phyloP scores from a whole-genome alignment of 2,888 invertebrate genomes.

The Conops quadrifasciatus region DNA sequence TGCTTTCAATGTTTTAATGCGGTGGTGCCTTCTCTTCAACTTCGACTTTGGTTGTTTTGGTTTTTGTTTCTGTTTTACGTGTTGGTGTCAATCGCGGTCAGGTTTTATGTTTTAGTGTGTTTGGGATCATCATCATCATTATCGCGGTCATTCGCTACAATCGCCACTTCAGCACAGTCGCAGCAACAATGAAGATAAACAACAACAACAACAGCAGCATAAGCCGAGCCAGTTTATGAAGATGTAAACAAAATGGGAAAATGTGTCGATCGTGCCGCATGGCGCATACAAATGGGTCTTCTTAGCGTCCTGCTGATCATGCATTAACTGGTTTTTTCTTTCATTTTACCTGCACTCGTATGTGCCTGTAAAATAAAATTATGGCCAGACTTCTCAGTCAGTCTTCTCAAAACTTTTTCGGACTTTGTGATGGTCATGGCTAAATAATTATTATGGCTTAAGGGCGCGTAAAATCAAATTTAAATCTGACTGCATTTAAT shows the following conservation, averaged over 20 bases:
- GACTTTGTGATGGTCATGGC: no score
- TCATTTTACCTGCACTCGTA: not conserved
- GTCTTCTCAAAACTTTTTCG: no score
- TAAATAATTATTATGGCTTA: no score
- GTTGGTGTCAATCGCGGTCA: slow-evolving; percentile 20
- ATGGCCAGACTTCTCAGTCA: no score
- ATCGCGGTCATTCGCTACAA: not conserved
- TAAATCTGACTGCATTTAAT: no score
- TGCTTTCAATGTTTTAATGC: not conserved
- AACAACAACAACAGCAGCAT: not conserved
- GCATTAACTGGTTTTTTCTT: not conserved
- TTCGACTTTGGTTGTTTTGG: not conserved
- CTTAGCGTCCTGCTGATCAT: slow-evolving; percentile 22
- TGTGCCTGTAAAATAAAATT: not conserved
- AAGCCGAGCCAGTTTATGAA: no score
- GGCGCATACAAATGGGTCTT: slow-evolving; percentile 22
- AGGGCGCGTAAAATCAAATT: no score
- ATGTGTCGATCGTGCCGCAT: slow-evolving; percentile 28
- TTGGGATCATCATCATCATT: not conserved
- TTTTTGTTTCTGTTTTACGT: not conserved
- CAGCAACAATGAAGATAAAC: no score
- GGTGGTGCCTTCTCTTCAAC: no score
- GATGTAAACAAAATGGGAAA: not conserved
- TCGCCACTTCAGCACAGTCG: not conserved
- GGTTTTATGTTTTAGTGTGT: not conserved